Base-by-base conservation (phyloP, 2,888 invertebrate species). In the Acronicta alni region DNA sequence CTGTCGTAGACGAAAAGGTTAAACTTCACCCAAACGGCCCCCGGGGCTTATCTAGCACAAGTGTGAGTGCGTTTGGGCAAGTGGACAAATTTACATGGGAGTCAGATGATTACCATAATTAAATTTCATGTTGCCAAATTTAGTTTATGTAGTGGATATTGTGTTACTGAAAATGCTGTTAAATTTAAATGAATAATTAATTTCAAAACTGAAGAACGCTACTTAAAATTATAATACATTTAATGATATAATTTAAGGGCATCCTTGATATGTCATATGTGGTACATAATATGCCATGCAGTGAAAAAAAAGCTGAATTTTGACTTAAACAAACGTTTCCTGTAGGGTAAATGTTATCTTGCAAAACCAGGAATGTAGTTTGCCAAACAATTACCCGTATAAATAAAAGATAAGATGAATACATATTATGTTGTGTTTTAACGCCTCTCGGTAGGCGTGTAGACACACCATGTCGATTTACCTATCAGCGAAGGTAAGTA, bases 1-100 rank as follows among this genome's bases (percentile, higher is more conserved):
- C 71, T 79, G 80, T 81, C 75, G 69, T 54, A 77, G 58, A 68
- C 75, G 82, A 80, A 85, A 87, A 88, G 89, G 87, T 88, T 85
- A 85, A 87, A 83, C 83, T 83, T 80, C 81, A 81, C 83, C 71
- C 79, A 83, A 84, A 80, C 77, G 79, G 74, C 79, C 74, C 75
- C 79, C 46, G 54, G 48, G 57, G 77, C 77, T 82, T 83, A 81
- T 79, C 81, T 81, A 72, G 63, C 62, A 59, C 58, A 63, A 67
- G 66, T 71, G 72, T 63, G 75, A 72, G 67, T 72, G 72, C 62
- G 75, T 80, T 77, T 72, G 69, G 74, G 64, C 72, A 61, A 72
- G 69, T 72, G 63, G 69, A 75, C 75, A 77, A 83, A 81, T 82
- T 83, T 76, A 79, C 76, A 79, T 72, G 63, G 61, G 64, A 73